Evolutionary conservation across 1,140 invertebrate genomes (phyloP), one percentile per base, ranked within the genome.

Genomic region (Carcinoscorpius rotundicauda): DNA sequence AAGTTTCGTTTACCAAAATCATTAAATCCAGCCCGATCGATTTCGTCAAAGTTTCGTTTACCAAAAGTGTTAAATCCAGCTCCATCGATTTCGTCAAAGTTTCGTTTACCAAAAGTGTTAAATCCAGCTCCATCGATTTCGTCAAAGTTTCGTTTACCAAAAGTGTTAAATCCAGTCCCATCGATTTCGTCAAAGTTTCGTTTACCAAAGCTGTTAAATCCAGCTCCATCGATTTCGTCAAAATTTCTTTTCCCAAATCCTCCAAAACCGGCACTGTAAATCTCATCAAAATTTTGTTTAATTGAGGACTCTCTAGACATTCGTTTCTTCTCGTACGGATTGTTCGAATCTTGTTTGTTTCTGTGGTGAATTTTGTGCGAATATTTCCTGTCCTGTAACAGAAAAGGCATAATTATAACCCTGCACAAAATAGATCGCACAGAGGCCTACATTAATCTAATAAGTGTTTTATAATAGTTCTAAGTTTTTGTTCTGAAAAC

Each of bases 11-110:
- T 82, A 9, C 8, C 49, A 51, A 60, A 62, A 8, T 50, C 60
- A 10, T 72, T 72, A 62, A 80, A 78, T 51, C 72, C 70, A 5
- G 74, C 66, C 5, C 75, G 69, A 66, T 82, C 76, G 63, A 82
- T 81, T 68, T 82, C 78, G 62, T 81, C 80, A 58, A 80, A 78
- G 68, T 80, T 80, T n/a, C 77, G 69, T 73, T 82, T 82, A 51
- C 79, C 80, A 69, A 84, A 78, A 4, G 76, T 78, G n/a, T 78
- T 77, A 67, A 82, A 83, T 50, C 81, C 81, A 67, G 79, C 78
- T 9, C 78, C 75, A 72, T 84, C 82, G 66, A 83, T 83, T 70
- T 84, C 82, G 68, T 82, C 78, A 49, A 84, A 83, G 73, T 82
- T 83, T 59, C 78, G 76, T 72, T 82, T 82, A 52, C 79, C 80